Conservation (phyloP, 2,888 invertebrate species). For the Drosophila mercatorum region DNA sequence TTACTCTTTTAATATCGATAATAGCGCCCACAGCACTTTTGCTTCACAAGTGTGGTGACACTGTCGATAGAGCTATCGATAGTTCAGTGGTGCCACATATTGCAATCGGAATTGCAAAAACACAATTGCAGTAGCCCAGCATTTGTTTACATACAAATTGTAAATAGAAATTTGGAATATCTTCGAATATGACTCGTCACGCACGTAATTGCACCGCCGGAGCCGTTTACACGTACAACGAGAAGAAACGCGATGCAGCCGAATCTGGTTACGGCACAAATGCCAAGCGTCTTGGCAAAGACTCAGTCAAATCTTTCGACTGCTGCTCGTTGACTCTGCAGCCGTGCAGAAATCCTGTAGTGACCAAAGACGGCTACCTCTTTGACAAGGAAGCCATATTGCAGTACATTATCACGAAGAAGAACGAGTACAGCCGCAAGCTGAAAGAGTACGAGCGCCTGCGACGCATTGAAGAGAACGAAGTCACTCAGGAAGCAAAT, state of each 20-base stretch:
- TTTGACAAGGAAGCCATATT: conserved; percentile 99
- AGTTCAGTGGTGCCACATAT: background rate
- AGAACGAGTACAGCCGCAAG: conserved; percentile 94
- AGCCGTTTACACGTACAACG: conserved; percentile 99
- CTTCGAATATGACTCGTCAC: conserved; percentile 93
- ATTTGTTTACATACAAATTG: conserved; percentile 27
- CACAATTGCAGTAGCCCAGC: background rate
- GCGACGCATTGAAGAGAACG: conserved; percentile 90
- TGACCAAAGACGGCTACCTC: conserved; percentile 95
- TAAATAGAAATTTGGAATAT: background rate
- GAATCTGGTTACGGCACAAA: conserved; percentile 94
- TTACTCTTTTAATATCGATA: conserved; percentile 21
- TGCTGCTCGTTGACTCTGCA: conserved; percentile 98
- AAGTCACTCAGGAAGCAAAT: conserved; percentile 87
- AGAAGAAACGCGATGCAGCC: conserved; percentile 97
- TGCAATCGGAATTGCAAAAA: background rate
- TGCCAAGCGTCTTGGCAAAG: conserved; percentile 92
- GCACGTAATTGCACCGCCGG: conserved; percentile 99
- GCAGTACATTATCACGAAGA: conserved; percentile 97
- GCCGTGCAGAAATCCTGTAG: conserved; percentile 96
- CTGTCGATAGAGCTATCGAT: conserved; percentile 11
- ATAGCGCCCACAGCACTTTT: background rate
- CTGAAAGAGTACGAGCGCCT: conserved; percentile 96
- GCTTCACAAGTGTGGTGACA: conserved; percentile 15
- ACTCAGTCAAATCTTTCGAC: conserved; percentile 93